These are phyloP conservation scores for Hirudinaria manillensis DNA, from an alignment of 2,888 invertebrate genomes.

Conservation along the genomic window DNA sequence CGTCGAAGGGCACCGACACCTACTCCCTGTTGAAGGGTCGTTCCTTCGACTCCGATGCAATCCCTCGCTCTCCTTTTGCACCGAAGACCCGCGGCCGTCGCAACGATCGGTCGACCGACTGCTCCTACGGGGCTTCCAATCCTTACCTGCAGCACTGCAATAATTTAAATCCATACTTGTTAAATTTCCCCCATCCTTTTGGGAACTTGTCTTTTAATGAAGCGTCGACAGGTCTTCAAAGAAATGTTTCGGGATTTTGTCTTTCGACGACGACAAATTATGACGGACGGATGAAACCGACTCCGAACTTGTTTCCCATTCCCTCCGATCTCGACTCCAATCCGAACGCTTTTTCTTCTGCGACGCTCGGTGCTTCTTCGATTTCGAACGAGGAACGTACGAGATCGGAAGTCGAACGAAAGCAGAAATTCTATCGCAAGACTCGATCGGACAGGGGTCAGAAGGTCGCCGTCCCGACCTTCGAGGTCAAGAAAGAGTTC, in stretches of 20 bases:
- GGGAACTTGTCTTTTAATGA: slow-evolving; percentile 26
- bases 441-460: background rate
- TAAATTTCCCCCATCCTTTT: slow-evolving; percentile 20
- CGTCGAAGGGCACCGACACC: slow-evolving; percentile 22
- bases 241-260: slow-evolving; percentile 1
- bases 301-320: background rate
- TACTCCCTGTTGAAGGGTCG: background rate
- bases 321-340: background rate
- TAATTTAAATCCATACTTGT: too few species aligned
- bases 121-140: too few species aligned
- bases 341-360: background rate
- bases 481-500: slow-evolving; percentile 51
- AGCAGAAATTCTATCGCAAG: slow-evolving; percentile 10
- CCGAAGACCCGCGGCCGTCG: too few species aligned
- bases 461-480: slow-evolving; percentile 32
- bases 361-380: background rate
- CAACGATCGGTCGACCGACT: too few species aligned
- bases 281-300: background rate
- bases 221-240: background rate
- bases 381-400: background rate
- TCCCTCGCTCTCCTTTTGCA: too few species aligned
- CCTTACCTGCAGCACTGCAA: too few species aligned
- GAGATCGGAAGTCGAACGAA: background rate
- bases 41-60: background rate
- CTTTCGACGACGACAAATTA: background rate